Conservation (phyloP, 53 echinoderm and acorn worm genomes). For the Luidia sarsii region DNA sequence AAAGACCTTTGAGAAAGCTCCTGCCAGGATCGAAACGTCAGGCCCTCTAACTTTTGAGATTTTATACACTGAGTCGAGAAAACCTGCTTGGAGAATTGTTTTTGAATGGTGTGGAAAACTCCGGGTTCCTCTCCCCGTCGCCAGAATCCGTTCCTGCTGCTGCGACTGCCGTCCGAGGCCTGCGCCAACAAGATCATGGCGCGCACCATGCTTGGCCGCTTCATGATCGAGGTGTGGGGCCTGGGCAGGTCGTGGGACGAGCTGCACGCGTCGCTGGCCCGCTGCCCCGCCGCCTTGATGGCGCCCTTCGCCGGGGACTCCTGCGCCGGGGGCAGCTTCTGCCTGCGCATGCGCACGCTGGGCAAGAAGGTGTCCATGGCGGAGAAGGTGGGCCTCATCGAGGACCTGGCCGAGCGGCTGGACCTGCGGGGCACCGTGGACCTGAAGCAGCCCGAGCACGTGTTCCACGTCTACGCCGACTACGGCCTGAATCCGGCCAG, state of each 20-base stretch:
- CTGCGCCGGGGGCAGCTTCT: constrained; percentile 76
- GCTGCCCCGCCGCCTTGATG: constrained; percentile 40
- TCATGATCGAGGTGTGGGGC: constrained; percentile 90
- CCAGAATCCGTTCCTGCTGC: constrained; percentile 82
- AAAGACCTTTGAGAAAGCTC: too few relatives aligned
- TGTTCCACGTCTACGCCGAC: constrained; percentile 86
- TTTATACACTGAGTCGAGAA: too few relatives aligned
- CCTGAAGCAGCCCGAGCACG: constrained; percentile 79
- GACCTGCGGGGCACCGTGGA: constrained; percentile 78
- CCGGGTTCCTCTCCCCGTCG: constrained; percentile 6
- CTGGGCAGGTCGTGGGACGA: constrained; percentile 71
- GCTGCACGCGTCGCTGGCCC: constrained; percentile 58
- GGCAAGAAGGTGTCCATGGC: constrained; percentile 68
- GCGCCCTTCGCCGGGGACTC: constrained; percentile 33
- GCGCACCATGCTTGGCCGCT: constrained; percentile 73
- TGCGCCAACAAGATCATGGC: constrained; percentile 74
- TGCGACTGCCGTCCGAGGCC: constrained; percentile 70
- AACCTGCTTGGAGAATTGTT: too few relatives aligned
- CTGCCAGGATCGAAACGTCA: too few relatives aligned
- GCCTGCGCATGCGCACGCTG: constrained; percentile 80
- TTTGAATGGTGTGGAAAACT: background rate
- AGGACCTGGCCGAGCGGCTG: constrained; percentile 61
- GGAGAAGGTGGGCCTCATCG: constrained; percentile 52
- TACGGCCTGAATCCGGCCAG: constrained; percentile 82
- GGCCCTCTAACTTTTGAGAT: too few relatives aligned